These are phyloP conservation scores for Tapirus indicus DNA, from an alignment of 2,797 vertebrate species.

Conservation along the genomic window DNA sequence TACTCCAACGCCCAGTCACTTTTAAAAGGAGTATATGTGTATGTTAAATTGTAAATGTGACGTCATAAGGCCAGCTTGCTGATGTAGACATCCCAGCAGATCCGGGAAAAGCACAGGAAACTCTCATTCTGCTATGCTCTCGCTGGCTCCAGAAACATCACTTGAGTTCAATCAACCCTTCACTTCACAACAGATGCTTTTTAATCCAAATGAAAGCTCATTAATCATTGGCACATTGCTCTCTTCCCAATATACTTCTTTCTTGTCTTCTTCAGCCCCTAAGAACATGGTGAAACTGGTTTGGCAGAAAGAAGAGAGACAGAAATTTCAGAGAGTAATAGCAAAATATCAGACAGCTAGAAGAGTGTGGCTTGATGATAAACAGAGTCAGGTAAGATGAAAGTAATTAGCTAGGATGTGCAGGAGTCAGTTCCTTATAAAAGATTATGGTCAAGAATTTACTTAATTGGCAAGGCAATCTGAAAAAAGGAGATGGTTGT, in stretches of 20 bases:
- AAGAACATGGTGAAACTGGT: not conserved
- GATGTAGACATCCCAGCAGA: rapidly evolving
- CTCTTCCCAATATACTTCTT: not conserved
- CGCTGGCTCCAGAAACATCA: not conserved
- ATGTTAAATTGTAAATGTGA: rapidly evolving
- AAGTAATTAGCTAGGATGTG: rapidly evolving
- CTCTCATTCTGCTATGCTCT: rapidly evolving
- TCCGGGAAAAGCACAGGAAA: rapidly evolving
- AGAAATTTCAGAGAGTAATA: not conserved
- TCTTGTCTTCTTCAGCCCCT: rapidly evolving
- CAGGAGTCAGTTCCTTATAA: rapidly evolving
- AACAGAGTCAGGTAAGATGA: rapidly evolving
- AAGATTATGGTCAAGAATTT: rapidly evolving
- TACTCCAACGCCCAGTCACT: rapidly evolving
- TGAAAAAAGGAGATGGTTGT: rapidly evolving
- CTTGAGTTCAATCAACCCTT: not conserved
- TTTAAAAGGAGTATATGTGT: rapidly evolving
- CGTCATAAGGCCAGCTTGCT: not conserved
- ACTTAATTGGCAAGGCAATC: rapidly evolving
- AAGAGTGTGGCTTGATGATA: rapidly evolving
- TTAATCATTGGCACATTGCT: not conserved
- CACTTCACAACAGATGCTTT: not conserved
- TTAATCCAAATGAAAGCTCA: not conserved
- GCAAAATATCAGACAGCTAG: rapidly evolving
- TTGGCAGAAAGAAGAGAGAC: not conserved